These are phyloP conservation scores for Atopsyche davidsoni DNA, from an alignment of 1,140 invertebrate species.

Conservation along the genomic window DNA sequence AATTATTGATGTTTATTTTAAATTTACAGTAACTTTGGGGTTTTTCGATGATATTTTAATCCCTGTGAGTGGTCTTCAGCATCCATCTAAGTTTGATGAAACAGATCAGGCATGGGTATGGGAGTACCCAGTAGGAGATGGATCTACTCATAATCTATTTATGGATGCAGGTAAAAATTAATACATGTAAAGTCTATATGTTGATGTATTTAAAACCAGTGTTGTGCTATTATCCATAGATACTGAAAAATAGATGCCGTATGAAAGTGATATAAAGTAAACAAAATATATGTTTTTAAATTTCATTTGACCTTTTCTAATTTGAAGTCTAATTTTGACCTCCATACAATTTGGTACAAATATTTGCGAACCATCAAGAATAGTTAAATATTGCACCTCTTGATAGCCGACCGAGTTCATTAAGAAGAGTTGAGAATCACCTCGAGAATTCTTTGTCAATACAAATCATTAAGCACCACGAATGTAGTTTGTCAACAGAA, in stretches of 20 bases:
- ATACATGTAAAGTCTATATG: not conserved
- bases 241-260: not conserved
- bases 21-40: slow-evolving; percentile 73
- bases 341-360: too few relatives aligned
- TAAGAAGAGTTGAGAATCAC: too few relatives aligned
- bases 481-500: not conserved
- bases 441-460: too few relatives aligned
- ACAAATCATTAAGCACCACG: not conserved
- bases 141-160: slow-evolving; percentile 78
- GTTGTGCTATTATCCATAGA: not conserved
- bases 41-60: slow-evolving; percentile 96
- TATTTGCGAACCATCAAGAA: too few relatives aligned
- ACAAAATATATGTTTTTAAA: not conserved
- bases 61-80: slow-evolving; percentile 77
- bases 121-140: slow-evolving; percentile 84
- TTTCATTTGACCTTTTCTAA: too few relatives aligned
- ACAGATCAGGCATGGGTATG: slow-evolving; percentile 92
- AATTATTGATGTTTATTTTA: slow-evolving; percentile 1
- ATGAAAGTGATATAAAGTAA: slow-evolving; percentile 2
- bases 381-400: too few relatives aligned
- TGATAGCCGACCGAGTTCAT: too few relatives aligned
- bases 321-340: too few relatives aligned
- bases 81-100: slow-evolving; percentile 89
- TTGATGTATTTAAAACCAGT: not conserved
- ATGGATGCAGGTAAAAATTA: slow-evolving; percentile 67